Evolutionary conservation across 2,797 vertebrate genomes (phyloP).

Genomic region (Brotula barbata): DNA sequence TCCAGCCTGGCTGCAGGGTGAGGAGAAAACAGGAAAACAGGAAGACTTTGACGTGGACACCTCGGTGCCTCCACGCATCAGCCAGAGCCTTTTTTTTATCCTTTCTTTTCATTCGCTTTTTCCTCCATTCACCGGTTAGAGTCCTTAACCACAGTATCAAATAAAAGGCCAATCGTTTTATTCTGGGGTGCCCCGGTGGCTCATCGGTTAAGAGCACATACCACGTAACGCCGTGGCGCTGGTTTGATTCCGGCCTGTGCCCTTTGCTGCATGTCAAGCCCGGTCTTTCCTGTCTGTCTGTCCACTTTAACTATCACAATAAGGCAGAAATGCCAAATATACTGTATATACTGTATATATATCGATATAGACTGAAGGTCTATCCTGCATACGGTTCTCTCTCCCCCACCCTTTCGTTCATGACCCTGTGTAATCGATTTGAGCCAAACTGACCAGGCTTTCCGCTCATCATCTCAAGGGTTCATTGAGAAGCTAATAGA

Average conservation of each 20-base stretch:
- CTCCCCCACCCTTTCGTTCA: slow-evolving; percentile 22
- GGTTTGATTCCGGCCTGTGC: too few relatives aligned
- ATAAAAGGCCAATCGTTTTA: slow-evolving; percentile 33
- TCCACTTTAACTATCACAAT: too few relatives aligned
- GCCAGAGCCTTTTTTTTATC: neutral
- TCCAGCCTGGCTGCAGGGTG: slow-evolving; percentile 56
- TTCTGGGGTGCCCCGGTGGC: too few relatives aligned
- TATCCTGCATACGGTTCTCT: slow-evolving; percentile 14
- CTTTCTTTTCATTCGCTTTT: neutral
- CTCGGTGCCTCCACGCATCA: too few relatives aligned
- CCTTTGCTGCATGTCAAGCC: too few relatives aligned
- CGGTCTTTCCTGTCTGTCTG: too few relatives aligned
- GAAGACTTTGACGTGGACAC: neutral
- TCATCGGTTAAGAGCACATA: too few relatives aligned
- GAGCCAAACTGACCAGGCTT: slow-evolving; percentile 15
- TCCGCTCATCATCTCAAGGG: slow-evolving; percentile 13
- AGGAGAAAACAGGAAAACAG: slow-evolving; percentile 21
- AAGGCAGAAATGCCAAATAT: too few relatives aligned
- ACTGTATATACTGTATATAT: too few relatives aligned
- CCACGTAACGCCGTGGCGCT: too few relatives aligned
- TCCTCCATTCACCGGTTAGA: neutral
- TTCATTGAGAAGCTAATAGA: slow-evolving; percentile 6
- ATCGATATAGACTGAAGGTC: too few relatives aligned
- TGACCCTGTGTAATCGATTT: slow-evolving; percentile 39
- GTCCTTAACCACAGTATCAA: slow-evolving; percentile 6